Percentiles rank a stretch among this genome's conserved stretches.
Conservation (phyloP, 1,140 invertebrate genomes). For the Archivesica marissinica region DNA sequence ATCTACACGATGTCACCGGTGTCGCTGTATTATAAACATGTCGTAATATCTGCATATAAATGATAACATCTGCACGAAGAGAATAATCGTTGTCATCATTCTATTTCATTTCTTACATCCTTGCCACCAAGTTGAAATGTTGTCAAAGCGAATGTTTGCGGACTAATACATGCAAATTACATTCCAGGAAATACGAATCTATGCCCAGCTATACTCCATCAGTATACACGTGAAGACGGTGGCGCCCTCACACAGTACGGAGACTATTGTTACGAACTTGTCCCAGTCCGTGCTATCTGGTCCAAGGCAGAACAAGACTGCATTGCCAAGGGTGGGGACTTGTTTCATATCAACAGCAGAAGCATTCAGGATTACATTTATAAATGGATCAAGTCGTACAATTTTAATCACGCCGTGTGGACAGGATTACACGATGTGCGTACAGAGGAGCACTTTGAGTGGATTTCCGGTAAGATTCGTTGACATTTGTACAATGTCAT, state of each 20-base stretch:
- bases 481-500: no score
- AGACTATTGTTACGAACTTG: constrained; percentile 48
- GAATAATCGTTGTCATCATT: no score
- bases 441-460: constrained; percentile 47
- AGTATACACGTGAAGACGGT: constrained; percentile 42
- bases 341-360: constrained; percentile 29
- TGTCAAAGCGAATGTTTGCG: no score
- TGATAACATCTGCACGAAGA: no score
- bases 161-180: neutral
- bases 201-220: constrained; percentile 36
- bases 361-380: constrained; percentile 40
- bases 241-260: constrained; percentile 53
- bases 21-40: no score
- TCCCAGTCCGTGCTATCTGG: constrained; percentile 52
- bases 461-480: constrained; percentile 56
- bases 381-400: constrained; percentile 44
- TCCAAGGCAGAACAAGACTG: constrained; percentile 39
- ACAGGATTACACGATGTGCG: constrained; percentile 40
- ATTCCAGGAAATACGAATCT: constrained; percentile 36
- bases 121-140: no score
- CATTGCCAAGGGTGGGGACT: constrained; percentile 44
- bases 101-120: no score
- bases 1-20: no score
- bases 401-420: constrained; percentile 47
- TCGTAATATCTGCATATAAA: no score